Evolutionary conservation across 2,113 vertebrate species (phyloP).

Genomic region (Physeter macrocephalus): DNA sequence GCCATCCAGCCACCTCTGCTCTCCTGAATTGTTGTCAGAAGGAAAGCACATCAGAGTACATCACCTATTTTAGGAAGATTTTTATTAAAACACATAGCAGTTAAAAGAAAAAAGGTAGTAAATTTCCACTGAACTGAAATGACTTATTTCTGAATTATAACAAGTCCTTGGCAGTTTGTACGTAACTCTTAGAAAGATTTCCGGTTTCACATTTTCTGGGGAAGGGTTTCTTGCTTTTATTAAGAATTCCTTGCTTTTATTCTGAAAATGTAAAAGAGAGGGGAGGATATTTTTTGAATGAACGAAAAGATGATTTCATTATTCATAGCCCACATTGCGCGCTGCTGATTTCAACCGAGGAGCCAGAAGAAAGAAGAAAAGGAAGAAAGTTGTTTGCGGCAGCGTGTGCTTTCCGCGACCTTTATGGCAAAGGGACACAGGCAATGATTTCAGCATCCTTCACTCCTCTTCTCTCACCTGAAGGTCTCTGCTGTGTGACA

Average conservation of each 20-base stretch:
- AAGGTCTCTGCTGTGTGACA: neutral
- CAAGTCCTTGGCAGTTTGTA: accelerated
- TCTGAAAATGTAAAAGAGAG: too few relatives aligned
- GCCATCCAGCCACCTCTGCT: accelerated
- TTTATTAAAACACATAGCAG: neutral
- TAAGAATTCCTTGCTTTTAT: neutral
- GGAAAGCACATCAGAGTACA: too few relatives aligned
- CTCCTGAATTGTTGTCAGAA: accelerated
- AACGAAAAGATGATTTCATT: neutral
- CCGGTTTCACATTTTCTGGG: accelerated
- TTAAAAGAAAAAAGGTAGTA: neutral
- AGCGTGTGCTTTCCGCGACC: accelerated
- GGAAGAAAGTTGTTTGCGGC: neutral
- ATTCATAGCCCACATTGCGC: accelerated
- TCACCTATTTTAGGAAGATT: neutral
- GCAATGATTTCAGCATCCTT: neutral
- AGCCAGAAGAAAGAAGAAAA: too few relatives aligned
- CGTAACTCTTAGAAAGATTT: accelerated
- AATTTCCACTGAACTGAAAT: neutral
- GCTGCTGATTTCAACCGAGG: accelerated
- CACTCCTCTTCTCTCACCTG: neutral
- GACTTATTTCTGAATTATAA: accelerated
- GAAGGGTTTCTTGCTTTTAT: neutral
- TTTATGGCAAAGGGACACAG: neutral
- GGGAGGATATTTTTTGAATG: neutral